Percentiles rank a stretch among this genome's conserved stretches.
phyloP scores from a whole-genome alignment of 2,113 vertebrate species.

The Archocentrus centrarchus region DNA sequence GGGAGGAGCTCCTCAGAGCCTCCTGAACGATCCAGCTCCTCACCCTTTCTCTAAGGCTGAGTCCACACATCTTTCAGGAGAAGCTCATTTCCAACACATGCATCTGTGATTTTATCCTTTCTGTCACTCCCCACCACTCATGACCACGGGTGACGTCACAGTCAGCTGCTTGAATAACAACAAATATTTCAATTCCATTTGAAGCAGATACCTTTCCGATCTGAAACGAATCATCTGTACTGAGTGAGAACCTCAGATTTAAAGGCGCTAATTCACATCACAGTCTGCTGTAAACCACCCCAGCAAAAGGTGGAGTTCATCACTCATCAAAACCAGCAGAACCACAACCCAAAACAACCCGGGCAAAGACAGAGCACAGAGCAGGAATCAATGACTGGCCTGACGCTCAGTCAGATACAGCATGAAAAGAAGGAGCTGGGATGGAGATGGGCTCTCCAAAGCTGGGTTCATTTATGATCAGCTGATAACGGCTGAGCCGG shows the following conservation, averaged over 20 bases:
- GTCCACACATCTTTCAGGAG: neutral
- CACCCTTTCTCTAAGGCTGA: neutral
- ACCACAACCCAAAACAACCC: neutral
- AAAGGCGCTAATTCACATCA: neutral
- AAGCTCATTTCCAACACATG: neutral
- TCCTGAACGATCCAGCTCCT: neutral
- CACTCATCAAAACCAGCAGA: neutral
- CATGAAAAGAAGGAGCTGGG: too few relatives aligned
- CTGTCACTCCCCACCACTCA: neutral
- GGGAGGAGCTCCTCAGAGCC: neutral
- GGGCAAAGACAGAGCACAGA: too few relatives aligned
- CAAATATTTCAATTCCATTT: neutral
- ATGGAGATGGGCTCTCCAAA: too few relatives aligned
- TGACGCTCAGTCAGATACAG: too few relatives aligned
- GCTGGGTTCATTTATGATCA: neutral
- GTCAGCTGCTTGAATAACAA: neutral
- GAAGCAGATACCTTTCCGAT: neutral
- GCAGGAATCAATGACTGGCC: too few relatives aligned
- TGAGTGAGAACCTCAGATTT: neutral
- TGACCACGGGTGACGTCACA: neutral
- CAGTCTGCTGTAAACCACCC: neutral
- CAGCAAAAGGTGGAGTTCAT: neutral
- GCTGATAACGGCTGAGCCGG: neutral
- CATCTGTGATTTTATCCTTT: neutral
- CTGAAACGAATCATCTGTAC: accelerated